These are phyloP conservation scores for Tribolium freemani DNA, from an alignment of 2,888 invertebrate genomes.

Conservation along the genomic window DNA sequence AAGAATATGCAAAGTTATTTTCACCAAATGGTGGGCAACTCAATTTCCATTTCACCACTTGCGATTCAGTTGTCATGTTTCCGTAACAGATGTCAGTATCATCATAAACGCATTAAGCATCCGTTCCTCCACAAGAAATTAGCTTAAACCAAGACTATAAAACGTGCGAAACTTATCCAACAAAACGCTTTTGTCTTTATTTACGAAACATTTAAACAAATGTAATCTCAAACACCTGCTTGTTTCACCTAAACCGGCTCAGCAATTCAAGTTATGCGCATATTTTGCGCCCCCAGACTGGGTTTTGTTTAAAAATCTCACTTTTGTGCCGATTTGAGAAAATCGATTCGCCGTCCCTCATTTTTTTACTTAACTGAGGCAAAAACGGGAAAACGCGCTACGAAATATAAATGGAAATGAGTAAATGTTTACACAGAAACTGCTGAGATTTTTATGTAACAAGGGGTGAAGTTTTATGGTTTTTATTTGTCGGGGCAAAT, in stretches of 20 bases:
- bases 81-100: slow-evolving; percentile 21
- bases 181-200: background rate
- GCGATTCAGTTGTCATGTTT: slow-evolving; percentile 23
- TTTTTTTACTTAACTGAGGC: background rate
- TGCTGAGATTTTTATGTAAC: background rate
- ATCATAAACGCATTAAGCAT: slow-evolving; percentile 25
- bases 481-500: background rate
- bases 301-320: background rate
- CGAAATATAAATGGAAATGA: background rate
- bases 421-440: background rate
- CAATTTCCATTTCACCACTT: slow-evolving; percentile 10
- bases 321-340: background rate
- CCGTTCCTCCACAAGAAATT: slow-evolving; percentile 12
- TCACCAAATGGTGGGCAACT: slow-evolving; percentile 17
- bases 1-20: slow-evolving; percentile 14
- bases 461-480: background rate
- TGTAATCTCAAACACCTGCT: background rate
- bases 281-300: slow-evolving; percentile 1
- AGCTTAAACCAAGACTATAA: slow-evolving; percentile 4
- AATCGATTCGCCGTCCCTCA: background rate
- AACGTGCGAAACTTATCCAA: background rate
- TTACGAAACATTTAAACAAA: background rate
- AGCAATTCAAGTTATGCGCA: slow-evolving; percentile 14
- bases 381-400: background rate
- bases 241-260: background rate